Conservation (phyloP, 2,888 invertebrate genomes). For the Allophyes oxyacanthae region DNA sequence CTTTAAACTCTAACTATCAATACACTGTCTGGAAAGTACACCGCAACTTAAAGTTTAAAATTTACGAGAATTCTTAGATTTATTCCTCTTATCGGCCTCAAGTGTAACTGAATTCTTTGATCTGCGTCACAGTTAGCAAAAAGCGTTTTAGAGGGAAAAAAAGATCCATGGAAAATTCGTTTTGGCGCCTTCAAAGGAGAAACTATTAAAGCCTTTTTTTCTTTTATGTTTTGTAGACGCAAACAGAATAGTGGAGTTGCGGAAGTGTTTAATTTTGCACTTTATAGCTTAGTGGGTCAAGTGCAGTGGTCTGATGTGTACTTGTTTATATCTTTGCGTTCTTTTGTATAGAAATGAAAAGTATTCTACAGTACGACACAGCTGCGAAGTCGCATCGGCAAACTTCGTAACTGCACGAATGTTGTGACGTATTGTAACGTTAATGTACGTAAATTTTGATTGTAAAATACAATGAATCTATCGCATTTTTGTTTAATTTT, state of each 20-base stretch:
- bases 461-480: no score
- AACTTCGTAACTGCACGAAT: no score
- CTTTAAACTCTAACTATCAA: slow-evolving; percentile 34
- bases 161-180: slow-evolving; percentile 67
- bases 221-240: slow-evolving; percentile 53
- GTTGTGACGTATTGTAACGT: no score
- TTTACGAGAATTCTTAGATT: slow-evolving; percentile 53
- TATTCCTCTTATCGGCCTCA: slow-evolving; percentile 57
- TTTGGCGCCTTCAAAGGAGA: slow-evolving; percentile 59
- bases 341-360: no score
- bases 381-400: no score
- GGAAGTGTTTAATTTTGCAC: slow-evolving; percentile 49
- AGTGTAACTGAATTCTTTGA: slow-evolving; percentile 71
- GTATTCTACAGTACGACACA: no score
- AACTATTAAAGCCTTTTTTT: slow-evolving; percentile 66
- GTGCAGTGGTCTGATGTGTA: not conserved
- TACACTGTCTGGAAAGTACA: slow-evolving; percentile 22
- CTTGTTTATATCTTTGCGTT: no score
- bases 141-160: slow-evolving; percentile 67
- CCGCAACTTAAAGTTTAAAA: slow-evolving; percentile 44
- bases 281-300: slow-evolving; percentile 36
- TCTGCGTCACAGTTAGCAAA: slow-evolving; percentile 68
- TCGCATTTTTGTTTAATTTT: no score
- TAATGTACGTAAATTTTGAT: no score
- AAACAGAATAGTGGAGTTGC: slow-evolving; percentile 55